Conservation (phyloP, 2,888 invertebrate species). For the Andrena dorsata region DNA sequence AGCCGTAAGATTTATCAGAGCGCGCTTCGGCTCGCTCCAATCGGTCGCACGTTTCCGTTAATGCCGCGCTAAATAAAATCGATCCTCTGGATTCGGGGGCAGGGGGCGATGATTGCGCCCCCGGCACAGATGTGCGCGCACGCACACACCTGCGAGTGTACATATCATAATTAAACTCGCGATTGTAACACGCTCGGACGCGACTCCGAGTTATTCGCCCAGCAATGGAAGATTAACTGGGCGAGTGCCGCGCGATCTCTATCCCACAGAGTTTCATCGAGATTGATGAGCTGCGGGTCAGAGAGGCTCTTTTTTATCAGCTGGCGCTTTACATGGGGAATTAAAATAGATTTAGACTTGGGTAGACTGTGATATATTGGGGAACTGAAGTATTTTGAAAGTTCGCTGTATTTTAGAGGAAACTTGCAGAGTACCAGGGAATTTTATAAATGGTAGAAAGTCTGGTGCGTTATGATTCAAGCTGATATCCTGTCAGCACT, state of each 20-base stretch:
- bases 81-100: conserved; percentile 53
- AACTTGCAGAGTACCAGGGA: no score
- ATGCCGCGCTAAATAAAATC: conserved; percentile 66
- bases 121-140: conserved; percentile 30
- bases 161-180: conserved; percentile 73
- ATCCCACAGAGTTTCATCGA: conserved; percentile 11
- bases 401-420: no score
- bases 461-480: no score
- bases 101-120: conserved; percentile 61
- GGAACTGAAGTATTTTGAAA: no score
- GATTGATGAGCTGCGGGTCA: conserved; percentile 24
- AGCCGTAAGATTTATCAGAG: conserved; percentile 65
- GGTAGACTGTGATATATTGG: no score
- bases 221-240: conserved; percentile 39
- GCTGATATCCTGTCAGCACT: no score
- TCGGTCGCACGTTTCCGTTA: conserved; percentile 39
- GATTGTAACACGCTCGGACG: conserved; percentile 58
- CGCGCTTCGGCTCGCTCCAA: neutral
- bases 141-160: conserved; percentile 54
- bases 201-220: conserved; percentile 39
- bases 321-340: no score
- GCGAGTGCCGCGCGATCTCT: conserved; percentile 3
- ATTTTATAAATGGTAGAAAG: no score
- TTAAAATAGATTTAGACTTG: no score
- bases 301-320: no score